phyloP scores from a whole-genome alignment of 2,113 vertebrate species.

The Gavialis gangeticus region DNA sequence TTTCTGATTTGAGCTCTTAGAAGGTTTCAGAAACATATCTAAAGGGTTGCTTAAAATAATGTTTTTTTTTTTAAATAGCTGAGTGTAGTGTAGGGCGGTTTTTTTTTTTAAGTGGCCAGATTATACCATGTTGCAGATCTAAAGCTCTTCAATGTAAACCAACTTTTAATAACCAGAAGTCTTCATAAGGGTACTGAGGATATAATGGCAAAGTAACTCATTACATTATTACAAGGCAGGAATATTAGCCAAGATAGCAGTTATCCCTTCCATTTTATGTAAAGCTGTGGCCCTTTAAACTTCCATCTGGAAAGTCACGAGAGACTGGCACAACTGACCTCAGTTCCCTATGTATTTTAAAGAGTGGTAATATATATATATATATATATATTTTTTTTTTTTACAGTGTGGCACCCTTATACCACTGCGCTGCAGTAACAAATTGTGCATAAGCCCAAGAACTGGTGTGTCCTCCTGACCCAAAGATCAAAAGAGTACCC shows the following conservation, averaged over 20 bases:
- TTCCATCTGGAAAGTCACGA: neutral
- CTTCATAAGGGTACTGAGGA: too few species aligned
- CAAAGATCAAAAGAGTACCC: neutral
- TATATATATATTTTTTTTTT: too few species aligned
- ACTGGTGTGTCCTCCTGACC: neutral
- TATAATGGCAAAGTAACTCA: too few species aligned
- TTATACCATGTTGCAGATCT: too few species aligned
- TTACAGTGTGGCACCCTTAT: neutral
- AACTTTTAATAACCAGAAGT: too few species aligned
- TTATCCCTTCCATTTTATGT: neutral
- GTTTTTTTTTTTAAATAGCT: neutral
- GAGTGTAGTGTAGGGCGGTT: neutral
- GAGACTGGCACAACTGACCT: neutral
- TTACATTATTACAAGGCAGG: neutral
- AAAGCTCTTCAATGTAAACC: too few species aligned
- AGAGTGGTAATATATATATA: neutral
- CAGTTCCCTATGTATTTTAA: neutral
- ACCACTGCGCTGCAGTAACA: neutral
- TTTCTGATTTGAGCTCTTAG: conserved; percentile 22
- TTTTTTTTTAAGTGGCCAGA: neutral
- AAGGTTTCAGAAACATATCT: neutral
- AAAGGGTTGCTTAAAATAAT: neutral
- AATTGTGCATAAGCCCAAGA: neutral
- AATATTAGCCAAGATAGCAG: neutral
- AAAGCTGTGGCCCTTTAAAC: neutral